Percentiles rank a stretch among this genome's conserved stretches.
Evolutionary conservation across 2,888 invertebrate species (phyloP).

Genomic region (Laspeyria flexula): DNA sequence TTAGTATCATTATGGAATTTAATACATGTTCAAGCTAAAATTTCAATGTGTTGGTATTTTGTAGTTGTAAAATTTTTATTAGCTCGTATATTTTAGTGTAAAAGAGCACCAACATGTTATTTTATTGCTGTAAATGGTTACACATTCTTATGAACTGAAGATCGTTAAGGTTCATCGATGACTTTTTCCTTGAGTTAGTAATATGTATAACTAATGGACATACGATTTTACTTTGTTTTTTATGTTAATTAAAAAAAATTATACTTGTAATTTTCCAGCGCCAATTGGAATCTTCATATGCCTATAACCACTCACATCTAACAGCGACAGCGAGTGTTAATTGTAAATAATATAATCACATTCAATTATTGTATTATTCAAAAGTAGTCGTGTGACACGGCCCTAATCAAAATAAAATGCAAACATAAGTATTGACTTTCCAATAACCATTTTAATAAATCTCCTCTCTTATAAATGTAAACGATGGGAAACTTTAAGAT

Average conservation of each 20-base stretch:
- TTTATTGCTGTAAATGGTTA: background rate
- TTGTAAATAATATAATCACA: no score
- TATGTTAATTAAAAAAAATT: no score
- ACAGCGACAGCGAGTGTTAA: no score
- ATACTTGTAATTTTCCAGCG: no score
- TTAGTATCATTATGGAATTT: background rate
- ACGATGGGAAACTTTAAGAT: conserved; percentile 7
- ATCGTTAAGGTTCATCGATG: no score
- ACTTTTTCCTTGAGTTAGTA: no score
- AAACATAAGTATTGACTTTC: conserved; percentile 3
- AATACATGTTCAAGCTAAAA: background rate
- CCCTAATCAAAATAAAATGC: background rate
- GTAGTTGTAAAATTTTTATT: background rate
- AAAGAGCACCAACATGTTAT: background rate
- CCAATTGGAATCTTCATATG: no score
- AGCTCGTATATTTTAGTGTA: background rate
- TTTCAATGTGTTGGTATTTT: background rate
- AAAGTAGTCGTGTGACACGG: background rate
- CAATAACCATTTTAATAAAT: conserved; percentile 17
- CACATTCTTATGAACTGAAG: background rate
- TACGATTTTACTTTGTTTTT: no score
- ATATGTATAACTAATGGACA: no score
- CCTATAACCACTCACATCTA: no score
- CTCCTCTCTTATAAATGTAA: conserved; percentile 24
- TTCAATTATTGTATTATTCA: no score